Evolutionary conservation across 2,797 vertebrate genomes (phyloP).

Genomic region (Pelochelys cantorii): DNA sequence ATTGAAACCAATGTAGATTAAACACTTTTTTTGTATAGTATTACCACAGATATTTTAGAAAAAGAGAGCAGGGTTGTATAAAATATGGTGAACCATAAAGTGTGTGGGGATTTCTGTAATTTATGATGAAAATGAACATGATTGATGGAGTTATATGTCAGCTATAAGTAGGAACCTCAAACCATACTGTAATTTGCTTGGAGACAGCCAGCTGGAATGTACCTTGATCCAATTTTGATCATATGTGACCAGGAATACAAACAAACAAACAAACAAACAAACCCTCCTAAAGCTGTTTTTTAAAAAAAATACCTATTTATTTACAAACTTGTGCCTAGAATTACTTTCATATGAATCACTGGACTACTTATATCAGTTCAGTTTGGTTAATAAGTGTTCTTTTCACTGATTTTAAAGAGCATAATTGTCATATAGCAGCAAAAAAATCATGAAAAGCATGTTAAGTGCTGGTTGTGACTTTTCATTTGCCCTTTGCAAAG

Average conservation of each 20-base stretch:
- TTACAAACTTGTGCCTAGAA: slow-evolving; percentile 38
- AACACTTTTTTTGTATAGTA: slow-evolving; percentile 41
- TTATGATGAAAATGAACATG: slow-evolving; percentile 62
- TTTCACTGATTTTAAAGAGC: slow-evolving; percentile 39
- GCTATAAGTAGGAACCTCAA: slow-evolving; percentile 42
- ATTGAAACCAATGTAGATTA: slow-evolving; percentile 54
- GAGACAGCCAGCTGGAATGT: slow-evolving; percentile 47
- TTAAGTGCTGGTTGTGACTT: slow-evolving; percentile 41
- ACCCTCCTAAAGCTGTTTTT: background rate
- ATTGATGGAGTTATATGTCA: slow-evolving; percentile 62
- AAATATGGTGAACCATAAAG: slow-evolving; percentile 59
- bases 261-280: background rate
- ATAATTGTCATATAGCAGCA: slow-evolving; percentile 6
- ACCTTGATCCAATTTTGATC: slow-evolving; percentile 67
- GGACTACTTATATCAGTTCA: slow-evolving; percentile 52
- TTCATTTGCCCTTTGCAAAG: background rate
- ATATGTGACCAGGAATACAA: slow-evolving; percentile 39
- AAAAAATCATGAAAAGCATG: slow-evolving; percentile 27
- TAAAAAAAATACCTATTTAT: slow-evolving; percentile 45
- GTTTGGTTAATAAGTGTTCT: slow-evolving; percentile 47
- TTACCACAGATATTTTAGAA: slow-evolving; percentile 46
- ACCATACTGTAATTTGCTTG: slow-evolving; percentile 53
- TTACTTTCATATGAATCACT: slow-evolving; percentile 57
- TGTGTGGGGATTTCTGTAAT: slow-evolving; percentile 47
- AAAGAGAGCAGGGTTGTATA: slow-evolving; percentile 19